A percentile compares a stretch with the other conserved stretches of the same genome.
Conservation (phyloP, 2,797 vertebrate genomes). For the Melanotaenia boesemani region DNA sequence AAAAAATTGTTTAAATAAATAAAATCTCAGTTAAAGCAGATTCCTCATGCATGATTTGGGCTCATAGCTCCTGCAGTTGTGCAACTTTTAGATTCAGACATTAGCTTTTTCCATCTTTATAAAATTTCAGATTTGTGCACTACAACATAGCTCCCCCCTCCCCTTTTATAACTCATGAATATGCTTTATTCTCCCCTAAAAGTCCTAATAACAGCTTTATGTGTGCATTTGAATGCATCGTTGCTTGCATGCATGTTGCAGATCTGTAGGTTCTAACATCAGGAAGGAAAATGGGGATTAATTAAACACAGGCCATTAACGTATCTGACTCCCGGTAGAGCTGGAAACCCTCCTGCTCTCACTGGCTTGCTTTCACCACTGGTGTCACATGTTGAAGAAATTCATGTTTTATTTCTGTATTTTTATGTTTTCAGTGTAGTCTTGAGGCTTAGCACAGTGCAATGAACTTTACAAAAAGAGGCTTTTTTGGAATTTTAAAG, state of each 20-base stretch:
- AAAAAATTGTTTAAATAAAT: neutral
- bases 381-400: conserved; percentile 69
- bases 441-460: conserved; percentile 69
- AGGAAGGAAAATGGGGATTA: neutral
- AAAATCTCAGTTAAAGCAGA: neutral
- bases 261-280: conserved; percentile 7
- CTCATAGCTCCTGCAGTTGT: neutral
- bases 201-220: conserved; percentile 4
- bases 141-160: conserved; percentile 9
- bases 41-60: conserved; percentile 27
- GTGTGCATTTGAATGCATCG: conserved; percentile 4
- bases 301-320: neutral
- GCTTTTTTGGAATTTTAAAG: conserved; percentile 51
- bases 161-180: neutral
- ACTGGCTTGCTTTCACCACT: conserved; percentile 61
- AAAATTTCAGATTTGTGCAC: conserved; percentile 26
- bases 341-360: conserved; percentile 23
- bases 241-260: conserved; percentile 28
- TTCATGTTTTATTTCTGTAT: conserved; percentile 37
- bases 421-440: conserved; percentile 55
- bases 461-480: conserved; percentile 57
- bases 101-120: conserved; percentile 28
- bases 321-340: neutral
- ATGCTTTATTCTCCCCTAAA: neutral
- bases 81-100: neutral